Evolutionary conservation across 2,888 invertebrate species (phyloP).

Genomic region (Mantis religiosa): DNA sequence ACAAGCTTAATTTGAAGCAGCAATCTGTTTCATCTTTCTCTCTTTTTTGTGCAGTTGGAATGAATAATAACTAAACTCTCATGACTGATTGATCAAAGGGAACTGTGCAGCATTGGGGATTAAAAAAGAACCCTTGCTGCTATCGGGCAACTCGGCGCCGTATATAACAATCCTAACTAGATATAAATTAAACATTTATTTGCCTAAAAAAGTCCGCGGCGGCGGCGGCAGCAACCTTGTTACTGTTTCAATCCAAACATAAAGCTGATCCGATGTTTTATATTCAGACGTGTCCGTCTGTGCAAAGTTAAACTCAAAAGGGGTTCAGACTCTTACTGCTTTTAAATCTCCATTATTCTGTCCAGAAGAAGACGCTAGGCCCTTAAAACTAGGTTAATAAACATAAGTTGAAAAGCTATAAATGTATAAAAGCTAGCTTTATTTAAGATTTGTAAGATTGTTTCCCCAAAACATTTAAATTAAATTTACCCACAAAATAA

Average conservation of each 20-base stretch:
- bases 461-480: too few species aligned
- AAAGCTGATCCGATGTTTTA: not conserved
- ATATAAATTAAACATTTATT: not conserved
- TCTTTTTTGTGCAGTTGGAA: not conserved
- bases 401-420: too few species aligned
- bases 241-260: not conserved
- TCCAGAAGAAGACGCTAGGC: too few species aligned
- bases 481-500: too few species aligned
- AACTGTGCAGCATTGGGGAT: not conserved
- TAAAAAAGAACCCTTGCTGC: not conserved
- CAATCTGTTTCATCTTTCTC: not conserved
- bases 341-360: not conserved
- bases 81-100: not conserved
- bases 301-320: not conserved
- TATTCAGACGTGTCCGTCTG: not conserved
- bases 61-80: not conserved
- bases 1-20: not conserved
- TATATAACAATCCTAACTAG: not conserved
- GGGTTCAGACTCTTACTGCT: not conserved
- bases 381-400: too few species aligned
- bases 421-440: too few species aligned
- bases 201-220: not conserved
- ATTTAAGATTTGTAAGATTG: too few species aligned
- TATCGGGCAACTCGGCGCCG: not conserved
- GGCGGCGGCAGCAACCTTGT: not conserved